Base-by-base conservation (phyloP, 1,140 invertebrate genomes). In the Sitodiplosis mosellana region DNA sequence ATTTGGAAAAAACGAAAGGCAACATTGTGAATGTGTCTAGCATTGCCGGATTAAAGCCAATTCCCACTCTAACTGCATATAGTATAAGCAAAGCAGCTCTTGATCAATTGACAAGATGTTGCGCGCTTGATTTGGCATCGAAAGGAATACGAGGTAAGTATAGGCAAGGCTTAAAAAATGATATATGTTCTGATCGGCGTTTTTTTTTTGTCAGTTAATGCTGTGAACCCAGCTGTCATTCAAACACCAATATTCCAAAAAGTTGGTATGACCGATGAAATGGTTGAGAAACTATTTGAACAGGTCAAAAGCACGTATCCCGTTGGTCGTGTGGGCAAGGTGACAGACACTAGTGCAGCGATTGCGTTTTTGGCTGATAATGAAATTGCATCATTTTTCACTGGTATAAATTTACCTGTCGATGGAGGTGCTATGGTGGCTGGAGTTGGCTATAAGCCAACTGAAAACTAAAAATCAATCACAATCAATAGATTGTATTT, bases 11-110 rank as follows among this genome's bases (percentile, higher is more conserved):
- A 63, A 77, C 78, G 0, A 85, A 87, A 65, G 88, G 87, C 20
- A 19, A 20, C 19, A 43, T 43, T 14, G 84, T 95, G 0, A 94
- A 93, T 63, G 80, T 94, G 0, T 93, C 87, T 2, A 93, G 88
- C 61, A 83, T 93, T 0, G 81, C 77, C 58, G 89, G 87, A 18
- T 67, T 88, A 4, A 64, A 87, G 58, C 74, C 86, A 1, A 87
- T 86, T 58, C 74, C 81, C 33, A 76, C 76, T 45, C 73, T 83
- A 2, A 60, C 87, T 33, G 77, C 86, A 0, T 95, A 95, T 58
- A 83, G 81, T 54, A 77, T 92, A 58, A 89, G 86, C 12, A 95
- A 95, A 68, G 65, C 75, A 50, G 77, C 76, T 33, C 49, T 84
- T 6, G 78, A 82, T 56, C 77, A 79, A 51, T 69, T 84, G 21